These are phyloP conservation scores for Sussaba pulchella DNA, from an alignment of 2,888 invertebrate species.

Conservation along the genomic window DNA sequence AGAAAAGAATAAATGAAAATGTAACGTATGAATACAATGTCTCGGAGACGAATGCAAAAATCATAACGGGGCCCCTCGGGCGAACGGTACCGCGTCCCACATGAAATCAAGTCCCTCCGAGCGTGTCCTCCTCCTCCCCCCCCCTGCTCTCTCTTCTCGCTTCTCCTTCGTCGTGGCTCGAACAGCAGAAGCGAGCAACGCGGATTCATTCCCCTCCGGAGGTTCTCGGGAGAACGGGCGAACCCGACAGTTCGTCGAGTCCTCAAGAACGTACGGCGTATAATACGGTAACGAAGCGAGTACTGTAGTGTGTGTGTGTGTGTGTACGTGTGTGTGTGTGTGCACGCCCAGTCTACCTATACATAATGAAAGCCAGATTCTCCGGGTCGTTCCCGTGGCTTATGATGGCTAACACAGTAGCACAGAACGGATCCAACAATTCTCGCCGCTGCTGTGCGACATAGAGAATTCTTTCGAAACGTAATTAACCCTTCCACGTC, in stretches of 20 bases:
- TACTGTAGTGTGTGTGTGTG: constrained; percentile 5
- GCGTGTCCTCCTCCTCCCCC: constrained; percentile 59
- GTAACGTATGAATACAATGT: constrained; percentile 40
- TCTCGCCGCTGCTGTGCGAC: not conserved
- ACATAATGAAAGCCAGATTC: constrained; percentile 12
- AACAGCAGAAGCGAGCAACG: constrained; percentile 45
- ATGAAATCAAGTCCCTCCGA: constrained; percentile 73
- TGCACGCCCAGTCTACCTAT: constrained; percentile 6
- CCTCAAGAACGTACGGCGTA: constrained; percentile 24
- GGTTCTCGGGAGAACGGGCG: constrained; percentile 30
- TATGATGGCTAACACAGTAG: constrained; percentile 6
- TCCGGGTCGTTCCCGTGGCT: constrained; percentile 1
- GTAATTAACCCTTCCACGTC: too few species aligned
- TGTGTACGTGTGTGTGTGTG: constrained; percentile 9
- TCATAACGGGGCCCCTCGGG: constrained; percentile 71
- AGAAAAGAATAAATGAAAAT: too few species aligned
- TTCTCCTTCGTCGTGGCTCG: constrained; percentile 23
- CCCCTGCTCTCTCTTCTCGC: not conserved
- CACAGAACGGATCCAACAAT: constrained; percentile 15
- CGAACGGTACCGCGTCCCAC: constrained; percentile 76
- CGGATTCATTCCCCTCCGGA: constrained; percentile 58
- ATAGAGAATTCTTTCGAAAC: not conserved
- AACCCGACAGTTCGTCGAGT: constrained; percentile 7
- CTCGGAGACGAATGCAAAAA: constrained; percentile 68
- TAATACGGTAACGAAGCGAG: constrained; percentile 48